A percentile compares a stretch with the other conserved stretches of the same genome.
These are phyloP conservation scores for Atrina japonica DNA, from an alignment of 2,888 invertebrate species.

Conservation along the genomic window DNA sequence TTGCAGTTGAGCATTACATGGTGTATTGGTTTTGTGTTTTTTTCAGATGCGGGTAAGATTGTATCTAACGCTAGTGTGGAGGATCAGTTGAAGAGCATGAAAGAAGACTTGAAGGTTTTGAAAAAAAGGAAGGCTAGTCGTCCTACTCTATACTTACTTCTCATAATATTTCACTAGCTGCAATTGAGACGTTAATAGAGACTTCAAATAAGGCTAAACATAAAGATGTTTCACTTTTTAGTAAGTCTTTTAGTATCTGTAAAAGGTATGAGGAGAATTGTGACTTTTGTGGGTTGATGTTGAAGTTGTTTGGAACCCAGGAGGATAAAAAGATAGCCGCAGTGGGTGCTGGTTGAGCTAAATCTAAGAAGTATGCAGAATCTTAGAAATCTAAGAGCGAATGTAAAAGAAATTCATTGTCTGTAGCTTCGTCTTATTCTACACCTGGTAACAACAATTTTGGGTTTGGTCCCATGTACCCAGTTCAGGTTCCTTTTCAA, in stretches of 20 bases:
- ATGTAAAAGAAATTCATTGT: constrained; percentile 3
- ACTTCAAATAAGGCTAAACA: constrained; percentile 30
- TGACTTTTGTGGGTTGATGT: constrained; percentile 29
- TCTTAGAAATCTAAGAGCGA: constrained; percentile 11
- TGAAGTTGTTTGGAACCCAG: constrained; percentile 33
- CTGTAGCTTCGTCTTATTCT: background rate
- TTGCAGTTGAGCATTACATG: too few relatives aligned
- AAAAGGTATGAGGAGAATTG: constrained; percentile 32
- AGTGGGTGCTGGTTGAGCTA: constrained; percentile 30
- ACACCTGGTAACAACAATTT: too few relatives aligned
- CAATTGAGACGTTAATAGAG: constrained; percentile 32
- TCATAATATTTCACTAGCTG: constrained; percentile 35
- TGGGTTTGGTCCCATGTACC: constrained; percentile 12
- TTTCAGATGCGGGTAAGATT: too few relatives aligned
- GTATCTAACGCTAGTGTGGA: too few relatives aligned
- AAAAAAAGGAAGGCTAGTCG: too few relatives aligned
- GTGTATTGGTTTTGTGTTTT: too few relatives aligned
- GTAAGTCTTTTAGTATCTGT: constrained; percentile 27
- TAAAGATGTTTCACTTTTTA: constrained; percentile 28
- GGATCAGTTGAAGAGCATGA: too few relatives aligned
- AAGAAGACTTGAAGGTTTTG: too few relatives aligned
- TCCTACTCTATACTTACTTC: constrained; percentile 33
- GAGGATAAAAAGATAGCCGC: constrained; percentile 36
- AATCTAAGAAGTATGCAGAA: constrained; percentile 33
- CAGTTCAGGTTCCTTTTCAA: constrained; percentile 28